Evolutionary conservation across 2,888 invertebrate species (phyloP).

Genomic region (Acanthacorydalis orientalis): DNA sequence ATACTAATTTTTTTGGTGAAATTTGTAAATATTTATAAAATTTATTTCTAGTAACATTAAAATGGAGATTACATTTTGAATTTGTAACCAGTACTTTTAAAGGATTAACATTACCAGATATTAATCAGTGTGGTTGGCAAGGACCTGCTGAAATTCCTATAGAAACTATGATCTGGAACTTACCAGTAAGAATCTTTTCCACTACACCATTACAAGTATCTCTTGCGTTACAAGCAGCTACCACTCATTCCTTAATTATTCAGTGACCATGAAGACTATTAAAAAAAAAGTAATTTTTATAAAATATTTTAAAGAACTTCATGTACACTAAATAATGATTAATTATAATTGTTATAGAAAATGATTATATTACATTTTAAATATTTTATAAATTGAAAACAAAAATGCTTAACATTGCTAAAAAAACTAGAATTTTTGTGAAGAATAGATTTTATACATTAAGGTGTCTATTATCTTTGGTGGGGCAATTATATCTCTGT

Average conservation of each 20-base stretch:
- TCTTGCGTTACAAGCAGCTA: slow-evolving; percentile 36
- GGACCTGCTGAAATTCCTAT: slow-evolving; percentile 77
- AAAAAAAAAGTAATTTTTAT: background rate
- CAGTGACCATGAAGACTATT: background rate
- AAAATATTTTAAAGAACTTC: background rate
- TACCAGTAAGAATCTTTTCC: slow-evolving; percentile 86
- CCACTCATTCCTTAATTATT: slow-evolving; percentile 18
- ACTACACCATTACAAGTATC: slow-evolving; percentile 72
- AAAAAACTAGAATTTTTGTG: too few relatives aligned
- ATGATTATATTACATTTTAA: too few relatives aligned
- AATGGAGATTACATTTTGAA: slow-evolving; percentile 94
- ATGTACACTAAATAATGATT: too few relatives aligned
- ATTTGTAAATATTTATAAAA: too few relatives aligned
- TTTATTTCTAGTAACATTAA: slow-evolving; percentile 52
- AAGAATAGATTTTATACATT: too few relatives aligned
- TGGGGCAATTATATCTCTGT: too few relatives aligned
- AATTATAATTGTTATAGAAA: too few relatives aligned
- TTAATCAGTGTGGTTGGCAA: slow-evolving; percentile 50
- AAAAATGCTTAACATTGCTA: too few relatives aligned
- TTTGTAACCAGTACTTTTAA: slow-evolving; percentile 75
- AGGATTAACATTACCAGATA: slow-evolving; percentile 39
- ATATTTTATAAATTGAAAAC: too few relatives aligned
- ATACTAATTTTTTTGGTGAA: slow-evolving; percentile 4
- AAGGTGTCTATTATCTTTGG: too few relatives aligned
- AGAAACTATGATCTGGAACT: slow-evolving; percentile 98